Percentiles rank a stretch among this genome's conserved stretches.
These are phyloP conservation scores for Phallusia fumigata DNA, from an alignment of 23 tunicate genomes.

Conservation along the genomic window DNA sequence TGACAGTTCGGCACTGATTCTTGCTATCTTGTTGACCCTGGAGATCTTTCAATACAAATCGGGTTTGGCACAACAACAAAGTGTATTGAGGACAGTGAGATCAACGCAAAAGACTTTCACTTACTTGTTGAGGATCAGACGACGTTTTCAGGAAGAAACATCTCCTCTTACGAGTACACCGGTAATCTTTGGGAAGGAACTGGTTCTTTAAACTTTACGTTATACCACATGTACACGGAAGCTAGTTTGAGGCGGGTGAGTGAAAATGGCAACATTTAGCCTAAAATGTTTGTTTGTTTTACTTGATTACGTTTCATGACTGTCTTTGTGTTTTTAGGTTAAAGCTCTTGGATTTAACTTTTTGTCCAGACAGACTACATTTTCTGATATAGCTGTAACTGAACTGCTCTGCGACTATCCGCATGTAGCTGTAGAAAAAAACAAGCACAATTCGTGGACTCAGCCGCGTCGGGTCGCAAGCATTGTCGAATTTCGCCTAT, in stretches of 20 bases:
- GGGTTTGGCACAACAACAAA: constrained; percentile 27
- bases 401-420: constrained; percentile 78
- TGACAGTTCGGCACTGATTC: constrained; percentile 49
- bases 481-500: constrained; percentile 62
- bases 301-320: background rate
- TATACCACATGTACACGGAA: constrained; percentile 30
- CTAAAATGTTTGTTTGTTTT: background rate
- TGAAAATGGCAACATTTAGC: background rate
- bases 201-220: constrained; percentile 31
- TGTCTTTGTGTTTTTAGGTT: constrained; percentile 12
- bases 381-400: constrained; percentile 41
- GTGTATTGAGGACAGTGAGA: constrained; percentile 6
- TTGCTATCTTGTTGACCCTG: constrained; percentile 45
- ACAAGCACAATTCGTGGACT: constrained; percentile 22
- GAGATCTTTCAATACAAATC: constrained; percentile 31
- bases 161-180: constrained; percentile 20
- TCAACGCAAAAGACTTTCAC: constrained; percentile 18
- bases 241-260: constrained; percentile 7
- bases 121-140: constrained; percentile 19
- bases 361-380: constrained; percentile 19
- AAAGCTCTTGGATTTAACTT: constrained; percentile 42
- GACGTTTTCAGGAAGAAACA: constrained; percentile 5
- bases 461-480: constrained; percentile 45
- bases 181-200: constrained; percentile 32
- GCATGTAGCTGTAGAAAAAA: constrained; percentile 43